phyloP scores from a whole-genome alignment of 2,113 vertebrate species.

The Tragelaphus scriptus region DNA sequence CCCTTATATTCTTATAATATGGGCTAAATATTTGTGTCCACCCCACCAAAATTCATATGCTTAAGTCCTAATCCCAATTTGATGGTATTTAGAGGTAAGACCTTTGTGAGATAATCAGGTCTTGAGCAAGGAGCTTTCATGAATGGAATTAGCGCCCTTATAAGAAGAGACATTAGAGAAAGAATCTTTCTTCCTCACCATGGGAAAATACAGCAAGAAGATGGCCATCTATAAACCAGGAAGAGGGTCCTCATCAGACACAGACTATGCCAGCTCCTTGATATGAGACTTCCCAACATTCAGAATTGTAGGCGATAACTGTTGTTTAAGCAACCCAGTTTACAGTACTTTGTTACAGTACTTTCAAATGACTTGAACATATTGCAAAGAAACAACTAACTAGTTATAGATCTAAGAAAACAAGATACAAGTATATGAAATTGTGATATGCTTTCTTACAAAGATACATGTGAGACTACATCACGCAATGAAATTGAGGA shows the following conservation, averaged over 20 bases:
- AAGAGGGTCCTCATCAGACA: not conserved
- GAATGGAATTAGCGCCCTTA: not conserved
- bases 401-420: not conserved
- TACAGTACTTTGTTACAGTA: not conserved
- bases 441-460: not conserved
- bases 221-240: not conserved
- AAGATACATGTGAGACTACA: not conserved
- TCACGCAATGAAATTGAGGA: not conserved
- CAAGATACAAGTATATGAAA: not conserved
- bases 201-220: not conserved
- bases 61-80: not conserved
- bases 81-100: not conserved
- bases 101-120: not conserved
- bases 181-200: not conserved
- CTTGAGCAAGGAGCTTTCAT: not conserved
- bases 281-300: not conserved
- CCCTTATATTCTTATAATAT: not conserved
- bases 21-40: not conserved
- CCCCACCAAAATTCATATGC: not conserved
- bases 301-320: not conserved
- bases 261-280: not conserved
- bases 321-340: not conserved
- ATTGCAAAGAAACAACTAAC: not conserved
- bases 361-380: not conserved
- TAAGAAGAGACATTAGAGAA: not conserved